Base-by-base conservation (phyloP, 2,888 invertebrate species). In the Melanophora roralis region DNA sequence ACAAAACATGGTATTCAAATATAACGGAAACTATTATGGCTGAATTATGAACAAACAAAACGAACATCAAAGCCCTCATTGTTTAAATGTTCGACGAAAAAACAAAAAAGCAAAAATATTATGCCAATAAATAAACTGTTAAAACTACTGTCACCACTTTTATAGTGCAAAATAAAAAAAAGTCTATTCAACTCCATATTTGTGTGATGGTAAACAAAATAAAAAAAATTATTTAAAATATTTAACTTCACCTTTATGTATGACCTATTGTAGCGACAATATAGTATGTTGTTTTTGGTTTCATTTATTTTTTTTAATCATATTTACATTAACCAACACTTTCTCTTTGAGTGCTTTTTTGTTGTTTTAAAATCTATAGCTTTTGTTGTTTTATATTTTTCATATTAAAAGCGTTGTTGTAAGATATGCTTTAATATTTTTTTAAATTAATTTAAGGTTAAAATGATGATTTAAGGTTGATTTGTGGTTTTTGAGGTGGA, bases 11-110 rank as follows among this genome's bases (percentile, higher is more conserved):
- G 43, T 38, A 23, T 49, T 49, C 34, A 38, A 53, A 36, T 27
- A 53, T 40, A 80, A 76, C 80, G 80, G 76, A 72, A 80, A 76
- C 68, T 69, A 68, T 64, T 62, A 55, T 64, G 45, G 59, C 12
- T 57, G 51, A 59, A 67, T 57, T 40, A 49, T 55, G 57, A 49
- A 38, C 5, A 34, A 72, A 62, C 27, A n/a, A n/a, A n/a, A n/a
- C 23, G 53, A 43, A 36, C 59, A 51, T 51, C 40, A 64, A 40
- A 49, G 57, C 49, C 72, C 60, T 71, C 55, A 27, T 75, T 74
- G 78, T 73, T 49, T 9, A 60, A 57, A 12, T 27, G 55, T 16
- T 47, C 49, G 32, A 40, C n/a, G 21, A n/a, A 45, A 45, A 60
- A 57, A 47, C 55, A 47, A 23, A 16, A 57, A 38, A 49, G 3